Evolutionary conservation across 2,888 invertebrate species (phyloP), one percentile per base, ranked within the genome.

Genomic region (Polietes domitor): DNA sequence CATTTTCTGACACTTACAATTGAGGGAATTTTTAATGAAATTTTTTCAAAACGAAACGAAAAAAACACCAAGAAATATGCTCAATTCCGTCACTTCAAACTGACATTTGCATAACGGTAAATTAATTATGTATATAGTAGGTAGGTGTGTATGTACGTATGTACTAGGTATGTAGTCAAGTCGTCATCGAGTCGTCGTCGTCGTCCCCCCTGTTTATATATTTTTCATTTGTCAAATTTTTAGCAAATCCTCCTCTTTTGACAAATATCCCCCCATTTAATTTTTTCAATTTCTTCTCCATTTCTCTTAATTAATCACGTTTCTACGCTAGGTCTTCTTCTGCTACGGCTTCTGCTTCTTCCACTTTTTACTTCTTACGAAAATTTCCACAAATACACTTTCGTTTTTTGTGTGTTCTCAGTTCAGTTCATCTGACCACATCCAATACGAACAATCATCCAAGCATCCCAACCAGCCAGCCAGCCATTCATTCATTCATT

Each of bases 331-430:
- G n/a, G n/a, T 37, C 21, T 21, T 53, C 53, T 53, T 53, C 21
- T 50, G 7, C 50, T 6, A 5, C 50, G 37, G 61, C 28, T 28
- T 61, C 55, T 21, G 19, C 24, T 55, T 55, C 21, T 61, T 61
- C 10, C 15, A 24, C 26, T 65, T 37, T 43, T 7, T 41, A 12
- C 10, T 21, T 68, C 61, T 61, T 61, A 61, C 61, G n/a, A 58
- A 61, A 68, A 65, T 37, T 68, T 68, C 68, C 43, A 68, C 24
- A 68, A 68, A 41, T 68, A 68, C 55, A 55, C 68, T 68, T 68
- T 68, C 68, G 68, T 65, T 65, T 65, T 65, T 65, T 65, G 10
- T 63, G n/a, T n/a, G n/a, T n/a, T n/a, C n/a, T n/a, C n/a, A n/a
- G n/a, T n/a, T n/a, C n/a, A n/a, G 19, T 65, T 21, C 65, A 37